A percentile compares a stretch with the other conserved stretches of the same genome.
These are phyloP conservation scores for Gephyroberyx darwinii DNA, from an alignment of 2,797 vertebrate species.

Conservation along the genomic window DNA sequence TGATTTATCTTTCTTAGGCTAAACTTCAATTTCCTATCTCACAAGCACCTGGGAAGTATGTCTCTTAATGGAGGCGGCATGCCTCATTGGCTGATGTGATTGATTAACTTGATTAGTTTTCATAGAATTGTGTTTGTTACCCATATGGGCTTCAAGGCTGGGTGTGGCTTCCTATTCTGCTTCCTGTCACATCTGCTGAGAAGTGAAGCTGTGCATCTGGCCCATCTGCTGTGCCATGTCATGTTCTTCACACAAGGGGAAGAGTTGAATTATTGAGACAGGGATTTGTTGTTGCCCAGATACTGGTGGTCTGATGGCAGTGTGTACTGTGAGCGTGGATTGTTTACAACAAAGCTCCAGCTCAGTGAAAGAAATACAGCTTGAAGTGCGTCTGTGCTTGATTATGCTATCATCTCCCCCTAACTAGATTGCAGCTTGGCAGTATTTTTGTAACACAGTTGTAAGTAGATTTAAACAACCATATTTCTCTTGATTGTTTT, in stretches of 20 bases:
- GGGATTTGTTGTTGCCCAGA: slow-evolving; percentile 40
- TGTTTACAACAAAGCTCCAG: slow-evolving; percentile 33
- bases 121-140: slow-evolving; percentile 41
- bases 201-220: slow-evolving; percentile 52
- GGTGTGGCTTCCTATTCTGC: slow-evolving; percentile 50
- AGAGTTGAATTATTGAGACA: slow-evolving; percentile 49
- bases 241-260: slow-evolving; percentile 45
- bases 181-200: slow-evolving; percentile 36
- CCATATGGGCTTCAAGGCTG: slow-evolving; percentile 56
- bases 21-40: slow-evolving; percentile 54
- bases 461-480: background rate
- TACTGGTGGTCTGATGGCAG: slow-evolving; percentile 29
- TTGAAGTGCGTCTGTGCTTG: slow-evolving; percentile 11
- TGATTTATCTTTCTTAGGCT: slow-evolving; percentile 53
- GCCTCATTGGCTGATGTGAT: slow-evolving; percentile 62
- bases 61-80: slow-evolving; percentile 59
- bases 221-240: slow-evolving; percentile 66
- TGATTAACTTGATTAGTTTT: slow-evolving; percentile 68
- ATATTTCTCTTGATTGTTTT: background rate
- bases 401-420: slow-evolving; percentile 15
- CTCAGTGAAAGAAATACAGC: background rate
- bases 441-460: background rate
- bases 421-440: slow-evolving; percentile 12
- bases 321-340: background rate
- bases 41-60: slow-evolving; percentile 41